Conservation (phyloP, 2,113 vertebrate species). For the Marmota monax region DNA sequence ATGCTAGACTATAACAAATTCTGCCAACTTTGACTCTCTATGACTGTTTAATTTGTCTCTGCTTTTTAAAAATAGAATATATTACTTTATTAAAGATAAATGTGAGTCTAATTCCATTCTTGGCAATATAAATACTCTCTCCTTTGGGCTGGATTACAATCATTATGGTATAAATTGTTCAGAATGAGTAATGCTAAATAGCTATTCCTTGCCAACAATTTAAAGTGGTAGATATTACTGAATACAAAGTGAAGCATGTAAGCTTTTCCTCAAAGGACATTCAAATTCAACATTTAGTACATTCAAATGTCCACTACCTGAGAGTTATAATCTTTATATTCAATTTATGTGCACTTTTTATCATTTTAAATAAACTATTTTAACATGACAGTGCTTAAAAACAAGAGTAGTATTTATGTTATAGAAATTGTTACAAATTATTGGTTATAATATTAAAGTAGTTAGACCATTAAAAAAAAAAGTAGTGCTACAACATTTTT, state of each 20-base stretch:
- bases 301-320: conserved; percentile 38
- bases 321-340: conserved; percentile 59
- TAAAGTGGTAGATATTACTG: conserved; percentile 45
- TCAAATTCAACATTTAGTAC: background rate
- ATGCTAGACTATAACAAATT: conserved; percentile 18
- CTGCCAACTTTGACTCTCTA: conserved; percentile 16
- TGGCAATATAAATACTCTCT: conserved; percentile 68
- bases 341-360: background rate
- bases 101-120: conserved; percentile 45
- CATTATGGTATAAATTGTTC: conserved; percentile 57
- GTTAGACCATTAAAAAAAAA: background rate
- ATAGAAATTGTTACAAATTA: background rate
- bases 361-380: conserved; percentile 40
- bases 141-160: conserved; percentile 69
- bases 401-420: conserved; percentile 16
- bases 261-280: conserved; percentile 38
- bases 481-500: background rate
- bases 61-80: conserved; percentile 48
- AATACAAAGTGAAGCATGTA: conserved; percentile 44
- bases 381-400: conserved; percentile 3
- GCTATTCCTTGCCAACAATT: conserved; percentile 52
- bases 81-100: conserved; percentile 61
- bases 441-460: background rate
- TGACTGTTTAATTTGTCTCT: background rate
- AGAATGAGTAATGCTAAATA: conserved; percentile 73